Percentiles rank a stretch among this genome's conserved stretches.
Evolutionary conservation across 2,888 invertebrate genomes (phyloP).

Genomic region (Trimorus sp.): DNA sequence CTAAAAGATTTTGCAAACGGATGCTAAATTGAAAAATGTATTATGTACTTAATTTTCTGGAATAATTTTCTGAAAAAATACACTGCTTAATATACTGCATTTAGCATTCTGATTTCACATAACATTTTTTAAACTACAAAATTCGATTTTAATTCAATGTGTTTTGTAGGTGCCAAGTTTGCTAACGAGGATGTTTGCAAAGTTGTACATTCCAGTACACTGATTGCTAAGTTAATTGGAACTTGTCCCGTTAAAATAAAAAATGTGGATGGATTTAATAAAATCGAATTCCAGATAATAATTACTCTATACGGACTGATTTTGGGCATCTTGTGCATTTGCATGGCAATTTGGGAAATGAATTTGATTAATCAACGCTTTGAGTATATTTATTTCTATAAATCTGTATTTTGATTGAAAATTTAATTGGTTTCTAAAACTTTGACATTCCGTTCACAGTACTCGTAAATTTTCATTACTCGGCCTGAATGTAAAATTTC

Average conservation of each 20-base stretch:
- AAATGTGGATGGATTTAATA: background rate
- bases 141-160: background rate
- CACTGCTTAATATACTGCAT: too few species aligned
- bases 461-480: slow-evolving; percentile 4
- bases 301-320: background rate
- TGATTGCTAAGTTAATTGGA: background rate
- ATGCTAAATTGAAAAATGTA: too few species aligned
- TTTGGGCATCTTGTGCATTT: background rate
- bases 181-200: background rate
- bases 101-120: too few species aligned
- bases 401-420: background rate
- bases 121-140: background rate
- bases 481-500: background rate
- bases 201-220: background rate
- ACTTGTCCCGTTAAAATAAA: background rate
- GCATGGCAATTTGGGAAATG: background rate
- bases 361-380: background rate
- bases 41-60: too few species aligned
- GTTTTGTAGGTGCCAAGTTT: background rate
- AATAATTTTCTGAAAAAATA: too few species aligned
- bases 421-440: background rate
- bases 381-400: background rate
- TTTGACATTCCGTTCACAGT: background rate
- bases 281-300: background rate
- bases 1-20: too few species aligned